These are phyloP conservation scores for Invenusta paracnida DNA, from an alignment of 2,888 invertebrate species.

Conservation along the genomic window DNA sequence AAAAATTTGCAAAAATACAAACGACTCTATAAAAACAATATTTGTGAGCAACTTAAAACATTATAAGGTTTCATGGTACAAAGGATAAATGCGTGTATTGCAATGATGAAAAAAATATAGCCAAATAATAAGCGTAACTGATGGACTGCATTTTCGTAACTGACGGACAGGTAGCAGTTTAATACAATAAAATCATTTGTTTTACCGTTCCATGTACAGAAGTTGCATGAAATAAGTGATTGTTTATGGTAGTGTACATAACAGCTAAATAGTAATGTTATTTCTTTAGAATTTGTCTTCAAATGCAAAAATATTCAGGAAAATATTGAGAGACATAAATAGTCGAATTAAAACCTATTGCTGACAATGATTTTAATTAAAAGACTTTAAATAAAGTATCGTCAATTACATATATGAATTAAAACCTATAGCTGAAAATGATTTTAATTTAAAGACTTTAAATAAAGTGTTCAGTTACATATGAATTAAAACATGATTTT, in stretches of 20 bases:
- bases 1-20: not conserved
- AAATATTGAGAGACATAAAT: too few species aligned
- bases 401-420: not conserved
- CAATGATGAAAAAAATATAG: not conserved
- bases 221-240: not conserved
- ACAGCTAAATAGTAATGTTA: not conserved
- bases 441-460: not conserved
- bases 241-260: not conserved
- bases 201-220: not conserved
- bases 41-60: not conserved
- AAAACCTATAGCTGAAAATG: not conserved
- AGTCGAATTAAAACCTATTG: not conserved
- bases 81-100: not conserved
- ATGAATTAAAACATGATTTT: not conserved
- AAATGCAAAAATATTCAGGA: not conserved
- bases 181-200: not conserved
- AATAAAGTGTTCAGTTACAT: not conserved
- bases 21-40: not conserved
- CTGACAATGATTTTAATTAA: not conserved
- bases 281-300: not conserved
- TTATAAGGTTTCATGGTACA: not conserved
- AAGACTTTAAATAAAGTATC: not conserved
- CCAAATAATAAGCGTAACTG: not conserved
- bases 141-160: too few species aligned
- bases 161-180: not conserved